These are phyloP conservation scores for Aphelenchoides avenae DNA, from an alignment of 1,140 invertebrate genomes.

Conservation along the genomic window DNA sequence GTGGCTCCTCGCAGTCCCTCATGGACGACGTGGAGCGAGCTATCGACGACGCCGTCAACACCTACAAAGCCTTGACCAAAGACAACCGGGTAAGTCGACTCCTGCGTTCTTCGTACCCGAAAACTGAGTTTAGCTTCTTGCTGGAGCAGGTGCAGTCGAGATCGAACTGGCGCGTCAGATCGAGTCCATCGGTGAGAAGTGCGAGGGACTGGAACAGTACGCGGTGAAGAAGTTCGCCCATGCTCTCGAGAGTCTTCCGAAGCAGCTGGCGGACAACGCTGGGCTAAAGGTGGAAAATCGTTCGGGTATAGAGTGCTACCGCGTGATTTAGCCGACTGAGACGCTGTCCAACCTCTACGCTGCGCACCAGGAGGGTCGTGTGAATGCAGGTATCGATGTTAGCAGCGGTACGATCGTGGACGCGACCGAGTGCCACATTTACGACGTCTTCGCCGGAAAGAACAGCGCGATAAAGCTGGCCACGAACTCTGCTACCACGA, in stretches of 20 bases:
- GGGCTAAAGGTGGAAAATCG: conserved; percentile 76
- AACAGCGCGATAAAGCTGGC: conserved; percentile 92
- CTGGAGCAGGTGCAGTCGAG: conserved; percentile 90
- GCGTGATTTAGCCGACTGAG: conserved; percentile 68
- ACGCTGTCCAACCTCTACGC: conserved; percentile 84
- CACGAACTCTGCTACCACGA: conserved; percentile 81
- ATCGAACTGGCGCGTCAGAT: conserved; percentile 84
- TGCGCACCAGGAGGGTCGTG: conserved; percentile 81
- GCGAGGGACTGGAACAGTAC: conserved; percentile 92
- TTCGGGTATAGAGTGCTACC: neutral
- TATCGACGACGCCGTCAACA: conserved; percentile 97
- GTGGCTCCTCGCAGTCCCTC: conserved; percentile 93
- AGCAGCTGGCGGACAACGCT: conserved; percentile 86
- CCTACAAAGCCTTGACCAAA: conserved; percentile 80
- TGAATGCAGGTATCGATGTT: conserved; percentile 80
- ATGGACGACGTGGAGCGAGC: conserved; percentile 99
- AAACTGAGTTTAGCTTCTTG: conserved; percentile 72
- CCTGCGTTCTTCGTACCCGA: conserved; percentile 9
- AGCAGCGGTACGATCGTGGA: conserved; percentile 71
- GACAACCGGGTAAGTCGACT: conserved; percentile 55
- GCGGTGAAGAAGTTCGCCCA: conserved; percentile 88
- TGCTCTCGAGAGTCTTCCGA: conserved; percentile 83
- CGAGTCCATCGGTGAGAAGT: conserved; percentile 77
- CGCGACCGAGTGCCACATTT: conserved; percentile 71
- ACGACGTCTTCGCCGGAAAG: conserved; percentile 82